A percentile compares a stretch with the other conserved stretches of the same genome.
phyloP scores from a whole-genome alignment of 2,888 invertebrate genomes.

The Tipula unca region DNA sequence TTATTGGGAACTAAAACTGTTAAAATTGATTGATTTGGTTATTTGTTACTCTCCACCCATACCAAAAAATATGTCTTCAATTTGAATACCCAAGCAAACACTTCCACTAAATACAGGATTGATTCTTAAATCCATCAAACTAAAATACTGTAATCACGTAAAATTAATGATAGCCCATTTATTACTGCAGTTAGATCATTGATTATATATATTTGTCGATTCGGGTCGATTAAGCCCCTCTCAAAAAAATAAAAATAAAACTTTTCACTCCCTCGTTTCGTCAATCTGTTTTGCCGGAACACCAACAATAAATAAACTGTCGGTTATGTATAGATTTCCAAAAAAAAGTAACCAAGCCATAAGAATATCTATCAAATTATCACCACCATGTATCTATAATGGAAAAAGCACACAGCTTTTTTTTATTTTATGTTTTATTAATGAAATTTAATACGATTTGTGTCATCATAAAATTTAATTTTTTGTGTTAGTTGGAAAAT shows the following conservation, averaged over 20 bases:
- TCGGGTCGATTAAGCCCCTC: background rate
- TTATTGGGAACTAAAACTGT: too few relatives aligned
- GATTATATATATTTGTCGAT: background rate
- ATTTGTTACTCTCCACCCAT: too few relatives aligned
- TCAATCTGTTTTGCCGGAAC: background rate
- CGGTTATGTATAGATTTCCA: background rate
- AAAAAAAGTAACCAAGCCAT: background rate
- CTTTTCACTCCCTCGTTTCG: background rate
- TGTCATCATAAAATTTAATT: background rate
- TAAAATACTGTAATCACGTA: background rate
- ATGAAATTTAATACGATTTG: background rate
- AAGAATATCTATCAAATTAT: background rate
- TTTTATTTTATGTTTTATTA: too few relatives aligned
- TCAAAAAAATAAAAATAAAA: background rate
- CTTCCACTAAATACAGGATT: background rate
- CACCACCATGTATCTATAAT: background rate
- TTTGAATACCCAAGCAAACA: background rate
- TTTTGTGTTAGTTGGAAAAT: constrained; percentile 8
- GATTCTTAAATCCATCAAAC: background rate
- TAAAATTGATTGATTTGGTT: too few relatives aligned
- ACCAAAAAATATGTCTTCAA: background rate
- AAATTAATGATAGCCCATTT: background rate
- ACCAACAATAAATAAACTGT: background rate
- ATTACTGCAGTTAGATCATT: background rate
- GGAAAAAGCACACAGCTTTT: background rate